A percentile compares a stretch with the other conserved stretches of the same genome.
phyloP scores from a whole-genome alignment of 2,888 invertebrate species.

The Coremacera marginata region DNA sequence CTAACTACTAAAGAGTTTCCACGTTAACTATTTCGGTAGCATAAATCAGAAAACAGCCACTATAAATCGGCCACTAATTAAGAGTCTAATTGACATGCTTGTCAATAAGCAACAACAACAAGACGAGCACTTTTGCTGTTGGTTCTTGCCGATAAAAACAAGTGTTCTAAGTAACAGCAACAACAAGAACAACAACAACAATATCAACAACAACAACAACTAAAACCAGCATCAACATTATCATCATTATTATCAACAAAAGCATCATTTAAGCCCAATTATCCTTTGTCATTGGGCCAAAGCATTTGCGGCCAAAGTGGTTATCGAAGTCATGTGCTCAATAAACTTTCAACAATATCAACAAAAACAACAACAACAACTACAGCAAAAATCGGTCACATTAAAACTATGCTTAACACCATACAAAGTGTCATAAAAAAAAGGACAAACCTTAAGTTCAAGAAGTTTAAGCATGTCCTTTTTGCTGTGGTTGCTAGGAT shows the following conservation, averaged over 20 bases:
- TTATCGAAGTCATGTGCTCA: conserved; percentile 32
- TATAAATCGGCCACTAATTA: conserved; percentile 27
- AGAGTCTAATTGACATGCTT: conserved; percentile 26
- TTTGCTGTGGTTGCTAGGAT: not conserved
- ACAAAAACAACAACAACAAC: not conserved
- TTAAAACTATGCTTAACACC: conserved; percentile 15
- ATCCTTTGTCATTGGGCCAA: conserved; percentile 25
- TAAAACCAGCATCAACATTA: not conserved
- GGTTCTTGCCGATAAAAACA: not conserved
- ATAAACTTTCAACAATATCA: conserved; percentile 18
- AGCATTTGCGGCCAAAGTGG: conserved; percentile 30
- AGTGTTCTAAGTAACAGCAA: not conserved
- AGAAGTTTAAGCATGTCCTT: conserved; percentile 16
- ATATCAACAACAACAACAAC: not conserved
- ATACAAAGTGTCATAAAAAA: not conserved
- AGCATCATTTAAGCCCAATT: conserved; percentile 35
- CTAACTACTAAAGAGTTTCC: too few species aligned
- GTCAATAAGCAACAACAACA: conserved; percentile 21
- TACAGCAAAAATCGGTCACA: not conserved
- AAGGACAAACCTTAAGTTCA: not conserved
- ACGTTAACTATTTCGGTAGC: not conserved
- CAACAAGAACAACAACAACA: not conserved
- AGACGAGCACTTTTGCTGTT: not conserved
- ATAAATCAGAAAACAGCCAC: not conserved
- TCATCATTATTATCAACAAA: not conserved